phyloP scores from a whole-genome alignment of 2,888 invertebrate species.

The Pollenia griseotomentosa region DNA sequence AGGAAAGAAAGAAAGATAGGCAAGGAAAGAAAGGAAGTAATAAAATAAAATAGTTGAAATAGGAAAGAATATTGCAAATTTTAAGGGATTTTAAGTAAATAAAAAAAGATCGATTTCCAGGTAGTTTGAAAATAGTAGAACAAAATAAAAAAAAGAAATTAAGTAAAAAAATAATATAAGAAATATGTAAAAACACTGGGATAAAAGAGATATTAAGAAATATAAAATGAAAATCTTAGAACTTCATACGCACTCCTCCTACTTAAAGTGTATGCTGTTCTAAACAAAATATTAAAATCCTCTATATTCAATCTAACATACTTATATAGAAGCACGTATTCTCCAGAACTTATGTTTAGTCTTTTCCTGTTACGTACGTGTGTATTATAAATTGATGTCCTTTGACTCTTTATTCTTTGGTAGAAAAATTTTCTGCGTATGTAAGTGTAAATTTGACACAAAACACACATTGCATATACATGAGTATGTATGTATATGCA shows the following conservation, averaged over 20 bases:
- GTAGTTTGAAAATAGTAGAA: too few relatives aligned
- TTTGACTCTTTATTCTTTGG: conserved; percentile 45
- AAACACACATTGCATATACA: not conserved
- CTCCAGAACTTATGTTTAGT: conserved; percentile 61
- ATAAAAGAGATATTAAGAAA: not conserved
- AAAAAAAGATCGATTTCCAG: too few relatives aligned
- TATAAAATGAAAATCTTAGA: not conserved
- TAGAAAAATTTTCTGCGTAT: not conserved
- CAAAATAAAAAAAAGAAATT: too few relatives aligned
- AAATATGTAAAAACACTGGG: too few relatives aligned
- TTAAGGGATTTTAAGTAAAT: too few relatives aligned
- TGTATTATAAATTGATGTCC: conserved; percentile 54
- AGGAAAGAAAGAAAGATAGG: not conserved
- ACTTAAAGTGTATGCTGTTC: not conserved
- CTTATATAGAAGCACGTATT: conserved; percentile 40
- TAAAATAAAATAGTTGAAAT: too few relatives aligned
- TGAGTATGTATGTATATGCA: not conserved
- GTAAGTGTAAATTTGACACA: not conserved
- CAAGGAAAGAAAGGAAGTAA: not conserved
- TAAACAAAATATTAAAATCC: conserved; percentile 7
- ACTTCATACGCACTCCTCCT: conserved; percentile 14
- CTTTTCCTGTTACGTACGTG: conserved; percentile 66
- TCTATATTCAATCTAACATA: not conserved
- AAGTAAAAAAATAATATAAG: too few relatives aligned
- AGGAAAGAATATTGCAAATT: too few relatives aligned